A percentile compares a stretch with the other conserved stretches of the same genome.
phyloP scores from a whole-genome alignment of 2,888 invertebrate species.

The Cartodere bifasciata region DNA sequence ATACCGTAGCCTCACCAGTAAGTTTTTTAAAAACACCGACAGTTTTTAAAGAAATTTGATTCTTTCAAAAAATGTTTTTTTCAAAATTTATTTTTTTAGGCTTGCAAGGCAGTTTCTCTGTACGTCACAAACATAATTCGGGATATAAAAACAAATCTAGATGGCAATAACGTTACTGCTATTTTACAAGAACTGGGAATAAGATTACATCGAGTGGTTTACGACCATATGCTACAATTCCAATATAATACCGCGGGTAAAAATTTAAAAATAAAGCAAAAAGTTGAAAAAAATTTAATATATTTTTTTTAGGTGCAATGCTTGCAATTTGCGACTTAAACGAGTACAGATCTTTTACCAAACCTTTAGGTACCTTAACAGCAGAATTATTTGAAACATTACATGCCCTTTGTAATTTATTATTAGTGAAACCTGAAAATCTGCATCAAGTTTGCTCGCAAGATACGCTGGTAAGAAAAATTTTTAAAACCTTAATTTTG shows the following conservation, averaged over 20 bases:
- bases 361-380: conserved; percentile 61
- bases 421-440: conserved; percentile 92
- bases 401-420: conserved; percentile 88
- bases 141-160: conserved; percentile 68
- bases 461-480: conserved; percentile 69
- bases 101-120: conserved; percentile 72
- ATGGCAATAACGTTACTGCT: conserved; percentile 83
- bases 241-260: conserved; percentile 86
- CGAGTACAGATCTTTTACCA: conserved; percentile 87
- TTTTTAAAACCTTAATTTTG: conserved; percentile 1
- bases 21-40: no score
- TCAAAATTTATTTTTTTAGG: conserved; percentile 38
- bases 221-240: conserved; percentile 88
- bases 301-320: conserved; percentile 72
- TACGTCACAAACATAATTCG: conserved; percentile 66
- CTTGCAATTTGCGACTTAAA: conserved; percentile 96
- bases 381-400: conserved; percentile 87
- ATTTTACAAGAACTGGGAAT: conserved; percentile 82
- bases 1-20: conserved; percentile 75
- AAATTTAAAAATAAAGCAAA: no score
- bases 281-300: conserved; percentile 4
- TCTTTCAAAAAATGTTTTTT: conserved; percentile 1
- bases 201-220: conserved; percentile 84
- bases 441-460: conserved; percentile 89
- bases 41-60: no score